Evolutionary conservation across 2,888 invertebrate genomes (phyloP).

Genomic region (Petrolisthes cinctipes): DNA sequence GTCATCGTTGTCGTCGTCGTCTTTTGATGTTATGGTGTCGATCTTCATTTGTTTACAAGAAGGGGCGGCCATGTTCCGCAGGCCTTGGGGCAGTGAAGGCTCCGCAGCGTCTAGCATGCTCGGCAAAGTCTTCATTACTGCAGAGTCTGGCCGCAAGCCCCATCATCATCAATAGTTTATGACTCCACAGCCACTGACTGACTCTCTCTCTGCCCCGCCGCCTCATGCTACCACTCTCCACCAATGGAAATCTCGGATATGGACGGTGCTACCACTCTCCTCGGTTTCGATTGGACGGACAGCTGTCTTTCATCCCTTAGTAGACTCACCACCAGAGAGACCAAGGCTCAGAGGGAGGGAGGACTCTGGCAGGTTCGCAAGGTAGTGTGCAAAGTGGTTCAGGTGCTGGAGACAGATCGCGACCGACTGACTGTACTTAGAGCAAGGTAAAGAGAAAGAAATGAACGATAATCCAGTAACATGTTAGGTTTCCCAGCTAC

Average conservation of each 20-base stretch:
- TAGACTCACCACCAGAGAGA: constrained; percentile 19
- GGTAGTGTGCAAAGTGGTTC: constrained; percentile 2
- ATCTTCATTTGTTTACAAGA: constrained; percentile 53
- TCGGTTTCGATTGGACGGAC: constrained; percentile 33
- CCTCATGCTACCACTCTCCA: constrained; percentile 38
- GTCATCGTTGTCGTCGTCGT: too few species aligned
- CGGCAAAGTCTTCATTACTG: constrained; percentile 58
- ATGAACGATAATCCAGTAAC: neutral
- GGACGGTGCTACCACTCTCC: constrained; percentile 5
- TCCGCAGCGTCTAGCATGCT: constrained; percentile 56
- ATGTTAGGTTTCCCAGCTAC: neutral
- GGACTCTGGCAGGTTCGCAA: neutral
- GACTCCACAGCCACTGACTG: constrained; percentile 51
- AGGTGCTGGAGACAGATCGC: neutral
- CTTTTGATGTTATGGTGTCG: constrained; percentile 37
- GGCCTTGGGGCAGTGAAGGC: constrained; percentile 47
- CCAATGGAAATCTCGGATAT: constrained; percentile 40
- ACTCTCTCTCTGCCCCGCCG: constrained; percentile 34
- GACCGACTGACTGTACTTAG: neutral
- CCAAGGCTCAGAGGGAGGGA: neutral
- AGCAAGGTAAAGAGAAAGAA: neutral
- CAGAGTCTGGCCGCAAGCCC: constrained; percentile 46
- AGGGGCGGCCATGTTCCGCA: constrained; percentile 51
- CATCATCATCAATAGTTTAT: constrained; percentile 55
- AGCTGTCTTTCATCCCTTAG: neutral